Base-by-base conservation (phyloP, 23 tunicate genomes). In the Diplosoma virens region DNA sequence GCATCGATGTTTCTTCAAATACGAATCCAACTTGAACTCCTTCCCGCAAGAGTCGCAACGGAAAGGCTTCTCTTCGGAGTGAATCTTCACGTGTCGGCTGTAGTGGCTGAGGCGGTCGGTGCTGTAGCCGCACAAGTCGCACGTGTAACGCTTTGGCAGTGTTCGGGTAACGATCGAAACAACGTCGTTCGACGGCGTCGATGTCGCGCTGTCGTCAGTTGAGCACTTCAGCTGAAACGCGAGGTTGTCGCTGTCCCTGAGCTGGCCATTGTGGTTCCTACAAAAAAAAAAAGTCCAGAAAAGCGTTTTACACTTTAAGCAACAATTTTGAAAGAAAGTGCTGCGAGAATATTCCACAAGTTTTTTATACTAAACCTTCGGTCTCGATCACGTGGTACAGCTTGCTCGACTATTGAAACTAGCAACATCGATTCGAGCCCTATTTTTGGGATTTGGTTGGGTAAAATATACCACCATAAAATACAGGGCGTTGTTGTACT, bases 31-130 rank as follows among this genome's bases (percentile, higher is more conserved):
- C 59, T 84, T 84, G 59, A 84, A 90, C 18, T 54, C 26, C 47
- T 84, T 85, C 17, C 88, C 88, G 65, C 97, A 90, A 29, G 72
- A 24, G n/a, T 55, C 79, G 72, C 97, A 90, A 23, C 35, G 47
- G 48, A 25, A 79, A 4, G 82, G 90, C 35, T 59, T 22, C 22
- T 71, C 74, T 27, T 75, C 78, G 1, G 82, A 54, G 45, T 90
- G 97, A 29, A 76, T 84, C 23, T 58, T 46, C 4, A 50, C 52
- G 55, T 90, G 97, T 11, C 97, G 74, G 22, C 30, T 30, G 50
- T 54, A 84, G 55, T 84, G 97, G 26, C 90, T 84, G 85, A 54
- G 76, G 6, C 88, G 79, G 79, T 90, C 82, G 6, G 97, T 90
- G 6, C 90, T 31, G 65, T 90, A 90, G 14, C 90, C 88, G 66